Evolutionary conservation across 2,113 vertebrate species (phyloP).

Genomic region (Hyperopisus bebe): DNA sequence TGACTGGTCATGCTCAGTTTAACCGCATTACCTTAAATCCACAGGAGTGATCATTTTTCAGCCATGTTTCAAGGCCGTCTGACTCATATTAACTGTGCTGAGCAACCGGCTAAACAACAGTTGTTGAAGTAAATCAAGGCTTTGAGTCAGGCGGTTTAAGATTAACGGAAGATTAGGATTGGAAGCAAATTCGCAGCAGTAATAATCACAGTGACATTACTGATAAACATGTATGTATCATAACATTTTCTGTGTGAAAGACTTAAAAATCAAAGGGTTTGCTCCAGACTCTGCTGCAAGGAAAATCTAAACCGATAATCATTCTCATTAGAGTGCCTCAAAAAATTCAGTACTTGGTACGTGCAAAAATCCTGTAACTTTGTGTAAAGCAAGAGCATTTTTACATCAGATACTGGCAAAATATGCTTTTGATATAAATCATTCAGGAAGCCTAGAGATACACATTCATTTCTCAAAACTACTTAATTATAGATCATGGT

Average conservation of each 20-base stretch:
- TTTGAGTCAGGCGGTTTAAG: neutral
- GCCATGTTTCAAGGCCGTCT: neutral
- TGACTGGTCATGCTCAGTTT: neutral
- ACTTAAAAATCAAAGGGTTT: neutral
- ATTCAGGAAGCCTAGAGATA: slow-evolving; percentile 19
- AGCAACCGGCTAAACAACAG: neutral
- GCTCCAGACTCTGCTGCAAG: neutral
- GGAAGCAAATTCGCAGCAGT: neutral
- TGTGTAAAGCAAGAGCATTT: neutral
- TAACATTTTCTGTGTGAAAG: neutral
- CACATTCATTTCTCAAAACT: slow-evolving; percentile 11
- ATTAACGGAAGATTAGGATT: neutral
- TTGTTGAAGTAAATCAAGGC: neutral
- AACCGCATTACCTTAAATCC: neutral
- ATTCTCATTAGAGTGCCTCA: neutral
- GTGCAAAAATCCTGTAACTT: neutral
- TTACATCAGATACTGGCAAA: slow-evolving; percentile 18
- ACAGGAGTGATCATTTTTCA: neutral
- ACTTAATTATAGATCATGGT: neutral
- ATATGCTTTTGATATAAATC: slow-evolving; percentile 23
- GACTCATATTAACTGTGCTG: neutral
- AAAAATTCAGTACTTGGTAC: neutral
- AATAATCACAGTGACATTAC: neutral
- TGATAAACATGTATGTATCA: neutral
- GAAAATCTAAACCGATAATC: slow-evolving; percentile 17